phyloP scores from a whole-genome alignment of 2,797 vertebrate species.

The Notolepis coatsorum region DNA sequence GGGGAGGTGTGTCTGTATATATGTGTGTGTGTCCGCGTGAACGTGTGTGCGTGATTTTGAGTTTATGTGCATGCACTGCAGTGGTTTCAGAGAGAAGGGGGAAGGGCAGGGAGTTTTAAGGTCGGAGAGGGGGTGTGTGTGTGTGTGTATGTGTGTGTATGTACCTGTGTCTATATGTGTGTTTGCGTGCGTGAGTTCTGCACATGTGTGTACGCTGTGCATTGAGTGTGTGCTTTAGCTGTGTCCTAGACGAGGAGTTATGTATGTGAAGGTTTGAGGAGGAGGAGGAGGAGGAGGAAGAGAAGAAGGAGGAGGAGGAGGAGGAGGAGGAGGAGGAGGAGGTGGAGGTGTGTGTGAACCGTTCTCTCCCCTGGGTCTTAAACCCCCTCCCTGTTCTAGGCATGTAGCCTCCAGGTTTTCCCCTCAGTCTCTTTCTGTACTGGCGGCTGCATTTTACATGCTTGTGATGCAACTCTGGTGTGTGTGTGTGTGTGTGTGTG shows the following conservation, averaged over 20 bases:
- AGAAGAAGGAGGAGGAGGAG: no score
- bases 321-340: no score
- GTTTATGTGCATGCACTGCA: slow-evolving; percentile 35
- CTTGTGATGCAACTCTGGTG: slow-evolving; percentile 73
- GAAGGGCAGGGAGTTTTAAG: slow-evolving; percentile 33
- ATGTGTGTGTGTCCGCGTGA: slow-evolving; percentile 32
- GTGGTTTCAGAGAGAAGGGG: slow-evolving; percentile 34
- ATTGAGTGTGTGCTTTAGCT: slow-evolving; percentile 46
- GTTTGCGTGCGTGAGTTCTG: slow-evolving; percentile 31
- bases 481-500: slow-evolving; percentile 25
- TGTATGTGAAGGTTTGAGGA: slow-evolving; percentile 9
- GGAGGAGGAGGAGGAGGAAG: background rate
- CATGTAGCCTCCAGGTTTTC: slow-evolving; percentile 62
- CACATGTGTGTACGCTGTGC: slow-evolving; percentile 52
- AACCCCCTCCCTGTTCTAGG: slow-evolving; percentile 66
- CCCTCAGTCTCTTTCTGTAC: slow-evolving; percentile 60
- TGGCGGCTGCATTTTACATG: slow-evolving; percentile 64
- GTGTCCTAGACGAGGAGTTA: slow-evolving; percentile 46
- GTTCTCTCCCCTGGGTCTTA: slow-evolving; percentile 73
- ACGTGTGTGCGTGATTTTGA: slow-evolving; percentile 17
- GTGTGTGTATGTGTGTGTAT: slow-evolving; percentile 39
- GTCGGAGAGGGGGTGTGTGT: slow-evolving; percentile 9
- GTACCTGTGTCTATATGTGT: slow-evolving; percentile 51
- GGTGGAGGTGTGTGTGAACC: no score
- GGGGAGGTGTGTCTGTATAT: slow-evolving; percentile 52